Conservation (phyloP, 2,113 vertebrate genomes). For the Coptodon bakossiorum region DNA sequence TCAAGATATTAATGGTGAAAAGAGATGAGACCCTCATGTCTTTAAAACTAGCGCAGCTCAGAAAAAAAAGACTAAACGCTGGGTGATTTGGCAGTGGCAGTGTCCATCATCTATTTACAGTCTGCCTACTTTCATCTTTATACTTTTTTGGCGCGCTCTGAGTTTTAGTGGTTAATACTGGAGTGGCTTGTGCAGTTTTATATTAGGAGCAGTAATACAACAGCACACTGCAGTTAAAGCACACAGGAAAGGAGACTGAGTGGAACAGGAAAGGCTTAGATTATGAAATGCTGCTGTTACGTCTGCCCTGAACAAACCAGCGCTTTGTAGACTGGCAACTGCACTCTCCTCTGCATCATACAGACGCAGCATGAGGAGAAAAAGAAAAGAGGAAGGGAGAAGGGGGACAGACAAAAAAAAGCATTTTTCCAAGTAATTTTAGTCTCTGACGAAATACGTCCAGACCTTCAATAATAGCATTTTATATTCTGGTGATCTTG, state of each 20-base stretch:
- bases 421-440: slow-evolving; percentile 51
- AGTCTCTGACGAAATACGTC: slow-evolving; percentile 37
- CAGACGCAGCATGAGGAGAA: background rate
- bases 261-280: slow-evolving; percentile 40
- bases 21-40: background rate
- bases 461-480: slow-evolving; percentile 32
- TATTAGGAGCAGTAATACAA: background rate
- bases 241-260: slow-evolving; percentile 19
- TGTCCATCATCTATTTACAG: background rate
- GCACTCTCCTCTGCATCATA: slow-evolving; percentile 11
- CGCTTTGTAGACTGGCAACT: slow-evolving; percentile 40
- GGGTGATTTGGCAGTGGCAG: background rate
- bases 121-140: background rate
- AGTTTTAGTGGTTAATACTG: background rate
- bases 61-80: background rate
- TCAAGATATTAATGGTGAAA: background rate
- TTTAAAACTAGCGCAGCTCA: background rate
- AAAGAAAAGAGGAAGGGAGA: background rate
- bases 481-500: slow-evolving; percentile 54
- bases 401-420: background rate
- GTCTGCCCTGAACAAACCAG: slow-evolving; percentile 40
- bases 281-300: slow-evolving; percentile 31
- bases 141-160: background rate
- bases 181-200: background rate
- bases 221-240: slow-evolving; percentile 17